Percentiles rank a stretch among this genome's conserved stretches.
phyloP scores from a whole-genome alignment of 2,888 invertebrate species.

The Sphaerophoria taeniata region DNA sequence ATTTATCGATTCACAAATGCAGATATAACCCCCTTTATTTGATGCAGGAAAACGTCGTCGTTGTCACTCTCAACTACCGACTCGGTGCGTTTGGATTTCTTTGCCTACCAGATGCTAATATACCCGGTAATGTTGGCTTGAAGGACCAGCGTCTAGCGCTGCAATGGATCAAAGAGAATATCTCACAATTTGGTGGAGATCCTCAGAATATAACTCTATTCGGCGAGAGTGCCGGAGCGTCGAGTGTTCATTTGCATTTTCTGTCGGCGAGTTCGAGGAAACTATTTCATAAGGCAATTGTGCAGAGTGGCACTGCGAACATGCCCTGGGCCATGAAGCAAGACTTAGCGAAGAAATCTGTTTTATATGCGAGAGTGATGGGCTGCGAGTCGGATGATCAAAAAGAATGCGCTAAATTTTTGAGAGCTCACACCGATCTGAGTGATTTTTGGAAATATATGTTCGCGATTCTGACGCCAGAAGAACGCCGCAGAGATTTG shows the following conservation, averaged over 20 bases:
- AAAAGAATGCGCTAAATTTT: slow-evolving; percentile 62
- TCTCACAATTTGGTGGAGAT: slow-evolving; percentile 83
- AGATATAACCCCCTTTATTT: slow-evolving; percentile 80
- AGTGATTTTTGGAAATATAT: slow-evolving; percentile 76
- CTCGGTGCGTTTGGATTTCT: slow-evolving; percentile 81
- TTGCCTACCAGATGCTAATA: slow-evolving; percentile 79
- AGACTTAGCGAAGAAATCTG: slow-evolving; percentile 76
- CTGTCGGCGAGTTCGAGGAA: slow-evolving; percentile 78
- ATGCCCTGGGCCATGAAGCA: slow-evolving; percentile 81
- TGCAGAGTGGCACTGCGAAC: slow-evolving; percentile 80
- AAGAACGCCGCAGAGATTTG: slow-evolving; percentile 79
- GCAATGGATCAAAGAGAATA: slow-evolving; percentile 83
- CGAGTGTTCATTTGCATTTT: slow-evolving; percentile 79
- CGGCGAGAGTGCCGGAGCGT: slow-evolving; percentile 81
- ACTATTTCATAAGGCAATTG: slow-evolving; percentile 81
- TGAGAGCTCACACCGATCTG: slow-evolving; percentile 71
- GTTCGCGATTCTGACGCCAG: slow-evolving; percentile 76
- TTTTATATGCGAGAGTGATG: slow-evolving; percentile 77
- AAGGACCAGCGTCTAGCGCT: slow-evolving; percentile 83
- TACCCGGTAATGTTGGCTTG: slow-evolving; percentile 81
- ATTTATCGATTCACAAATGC: too few relatives aligned
- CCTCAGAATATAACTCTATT: slow-evolving; percentile 80
- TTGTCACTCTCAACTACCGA: slow-evolving; percentile 81
- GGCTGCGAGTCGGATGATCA: slow-evolving; percentile 75
- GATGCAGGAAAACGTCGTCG: slow-evolving; percentile 80